A percentile compares a stretch with the other conserved stretches of the same genome.
phyloP scores from a whole-genome alignment of 1,140 invertebrate genomes.

The Oncopodura yosiiana region DNA sequence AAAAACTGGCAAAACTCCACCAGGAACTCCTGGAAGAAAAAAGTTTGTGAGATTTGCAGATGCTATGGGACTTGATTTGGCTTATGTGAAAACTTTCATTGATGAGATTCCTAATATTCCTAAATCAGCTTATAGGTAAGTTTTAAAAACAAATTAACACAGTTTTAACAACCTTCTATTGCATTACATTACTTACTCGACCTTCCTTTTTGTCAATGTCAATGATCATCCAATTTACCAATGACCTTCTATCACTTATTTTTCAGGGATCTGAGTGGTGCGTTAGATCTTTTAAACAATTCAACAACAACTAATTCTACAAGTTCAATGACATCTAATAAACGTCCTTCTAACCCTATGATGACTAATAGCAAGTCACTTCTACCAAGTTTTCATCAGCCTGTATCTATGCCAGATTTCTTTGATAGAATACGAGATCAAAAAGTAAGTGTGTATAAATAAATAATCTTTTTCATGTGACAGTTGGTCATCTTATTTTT shows the following conservation, averaged over 20 bases:
- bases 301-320: no score
- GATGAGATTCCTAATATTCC: constrained; percentile 81
- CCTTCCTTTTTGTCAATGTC: no score
- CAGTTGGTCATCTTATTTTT: not conserved
- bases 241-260: no score
- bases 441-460: constrained; percentile 45
- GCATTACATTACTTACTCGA: no score
- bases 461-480: constrained; percentile 1
- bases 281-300: no score
- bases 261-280: no score
- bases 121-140: constrained; percentile 59
- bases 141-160: not conserved
- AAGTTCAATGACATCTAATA: no score
- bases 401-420: constrained; percentile 62
- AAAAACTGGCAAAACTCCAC: constrained; percentile 82
- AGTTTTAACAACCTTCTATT: constrained; percentile 8
- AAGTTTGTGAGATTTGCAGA: constrained; percentile 94
- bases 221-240: no score
- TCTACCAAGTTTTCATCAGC: constrained; percentile 72
- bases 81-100: constrained; percentile 76
- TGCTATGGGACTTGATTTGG: constrained; percentile 81
- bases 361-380: constrained; percentile 40
- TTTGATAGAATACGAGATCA: constrained; percentile 60
- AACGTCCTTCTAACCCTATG: no score
- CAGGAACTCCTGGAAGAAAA: constrained; percentile 74